Base-by-base conservation (phyloP, 2,113 vertebrate species). In the Hemiscyllium ocellatum region DNA sequence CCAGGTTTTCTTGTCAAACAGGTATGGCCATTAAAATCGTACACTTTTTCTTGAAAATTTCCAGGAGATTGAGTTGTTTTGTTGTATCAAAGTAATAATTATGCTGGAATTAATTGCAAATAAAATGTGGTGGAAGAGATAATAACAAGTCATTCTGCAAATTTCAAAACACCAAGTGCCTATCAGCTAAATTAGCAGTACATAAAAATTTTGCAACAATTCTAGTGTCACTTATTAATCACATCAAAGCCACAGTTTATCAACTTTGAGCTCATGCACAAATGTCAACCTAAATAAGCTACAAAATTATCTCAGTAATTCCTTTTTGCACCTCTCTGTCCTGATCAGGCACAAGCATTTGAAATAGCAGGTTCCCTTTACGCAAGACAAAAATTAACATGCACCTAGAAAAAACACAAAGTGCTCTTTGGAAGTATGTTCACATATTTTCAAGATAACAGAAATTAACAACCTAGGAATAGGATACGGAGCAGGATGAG, bases 221-320 rank as follows among this genome's bases (percentile, higher is more conserved):
- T 90, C 13, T 61, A 90, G n/a, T 61, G 61, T 29, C 87, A 90
- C 33, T 33, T 52, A 17, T 4, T 17, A 91, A 91, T 66, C 17
- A 37, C 61, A 61, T 91, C 89, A 91, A 91, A 91, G 13, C 89
- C 29, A 91, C 17, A 22, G 89, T 20, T 68, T 93, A 93, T 93
- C 89, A 66, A 61, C 29, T 65, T 22, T n/a, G 66, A 66, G 61
- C n/a, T 93, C 89, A 66, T n/a, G 5, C 17, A 65, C 61, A 93
- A 93, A 66, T 20, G 6, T n/a, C 65, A n/a, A n/a, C 65, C 87
- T 66, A 93, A 37, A 22, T 93, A 66, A 66, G 33, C 19, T 33
- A 66, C n/a, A 68, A 61, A 91, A 91, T 91, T 65, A 91, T 91
- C 56, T 17, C n/a, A 22, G 22, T 91, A 33, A 93, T 68, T 22